Evolutionary conservation across 2,888 invertebrate species (phyloP).

Genomic region (Phalangium opilio): DNA sequence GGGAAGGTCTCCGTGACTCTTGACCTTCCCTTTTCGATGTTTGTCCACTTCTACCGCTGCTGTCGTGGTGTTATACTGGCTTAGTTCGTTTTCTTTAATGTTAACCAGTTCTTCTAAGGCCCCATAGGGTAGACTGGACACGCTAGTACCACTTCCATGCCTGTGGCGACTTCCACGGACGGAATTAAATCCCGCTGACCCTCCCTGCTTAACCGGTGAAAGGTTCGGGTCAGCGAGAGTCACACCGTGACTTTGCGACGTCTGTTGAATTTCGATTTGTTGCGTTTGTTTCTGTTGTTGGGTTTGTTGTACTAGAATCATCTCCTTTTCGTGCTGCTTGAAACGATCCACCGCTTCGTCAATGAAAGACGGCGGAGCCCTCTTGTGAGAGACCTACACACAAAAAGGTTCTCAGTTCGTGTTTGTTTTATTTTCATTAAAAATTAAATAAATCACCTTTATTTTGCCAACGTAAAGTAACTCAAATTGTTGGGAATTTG

Average conservation of each 20-base stretch:
- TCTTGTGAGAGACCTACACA: slow-evolving; percentile 47
- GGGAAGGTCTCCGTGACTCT: no score
- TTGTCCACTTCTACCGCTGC: no score
- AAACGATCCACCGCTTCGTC: slow-evolving; percentile 79
- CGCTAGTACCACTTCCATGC: slow-evolving; percentile 29
- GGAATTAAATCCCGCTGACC: no score
- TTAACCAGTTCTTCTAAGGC: slow-evolving; percentile 20
- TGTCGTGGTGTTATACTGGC: no score
- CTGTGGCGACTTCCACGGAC: slow-evolving; percentile 13
- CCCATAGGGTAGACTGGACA: slow-evolving; percentile 23
- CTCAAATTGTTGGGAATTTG: slow-evolving; percentile 35
- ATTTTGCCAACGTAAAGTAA: slow-evolving; percentile 84
- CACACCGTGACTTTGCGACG: background rate
- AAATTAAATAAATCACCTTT: slow-evolving; percentile 38
- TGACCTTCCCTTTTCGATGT: no score
- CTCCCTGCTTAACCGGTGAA: no score
- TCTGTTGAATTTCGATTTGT: slow-evolving; percentile 14
- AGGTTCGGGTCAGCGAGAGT: no score
- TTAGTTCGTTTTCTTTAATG: slow-evolving; percentile 27
- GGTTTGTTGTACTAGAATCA: slow-evolving; percentile 27
- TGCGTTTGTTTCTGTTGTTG: slow-evolving; percentile 22
- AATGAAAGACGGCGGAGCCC: slow-evolving; percentile 70
- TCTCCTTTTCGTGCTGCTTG: slow-evolving; percentile 58
- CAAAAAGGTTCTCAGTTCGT: slow-evolving; percentile 1
- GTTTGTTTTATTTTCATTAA: background rate